Base-by-base conservation (phyloP, 2,888 invertebrate genomes). In the Drosophila nr. perissopoda region DNA sequence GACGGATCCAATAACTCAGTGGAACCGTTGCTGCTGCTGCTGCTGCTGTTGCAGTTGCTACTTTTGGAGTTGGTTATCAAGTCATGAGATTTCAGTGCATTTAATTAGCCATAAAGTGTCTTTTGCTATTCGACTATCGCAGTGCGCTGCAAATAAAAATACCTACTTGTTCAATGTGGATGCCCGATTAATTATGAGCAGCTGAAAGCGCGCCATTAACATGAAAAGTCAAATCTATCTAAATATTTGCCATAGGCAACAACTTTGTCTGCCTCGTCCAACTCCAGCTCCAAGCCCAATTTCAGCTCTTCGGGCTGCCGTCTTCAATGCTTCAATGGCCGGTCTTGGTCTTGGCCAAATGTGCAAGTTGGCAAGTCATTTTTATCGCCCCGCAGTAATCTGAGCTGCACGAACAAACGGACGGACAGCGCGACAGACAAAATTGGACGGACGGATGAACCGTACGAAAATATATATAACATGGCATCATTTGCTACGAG, bases 151-250 rank as follows among this genome's bases (percentile, higher is more conserved):
- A 68, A 85, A 85, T 82, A 87, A 83, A 87, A 87, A 87, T 89
- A 82, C 85, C 77, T 81, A 83, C 85, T 87, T 88, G 81, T 87
- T 79, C 72, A 76, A 68, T 76, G 82, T 76, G 88, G 88, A 87
- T 82, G 89, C 80, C 83, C 87, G 87, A 87, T 87, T 87, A 87
- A 87, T 87, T 87, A 89, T 87, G 85, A 87, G 87, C 87, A 87
- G 87, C 87, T 87, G 87, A 89, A 89, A 87, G 87, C 86, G 85
- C 89, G 89, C 89, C 87, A 87, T 87, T 87, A 87, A 87, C 87
- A 87, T 87, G 88, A 89, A 87, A 89, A 87, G 89, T 87, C 87
- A 87, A 85, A 85, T 87, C 89, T 87, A 87, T 87, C 89, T 89
- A 87, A 87, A 87, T 89, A 89, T 87, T 87, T 87, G 89, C 80